Evolutionary conservation across 2,113 vertebrate genomes (phyloP), one percentile per base, ranked within the genome.

Genomic region (Tetraodon nigroviridis): DNA sequence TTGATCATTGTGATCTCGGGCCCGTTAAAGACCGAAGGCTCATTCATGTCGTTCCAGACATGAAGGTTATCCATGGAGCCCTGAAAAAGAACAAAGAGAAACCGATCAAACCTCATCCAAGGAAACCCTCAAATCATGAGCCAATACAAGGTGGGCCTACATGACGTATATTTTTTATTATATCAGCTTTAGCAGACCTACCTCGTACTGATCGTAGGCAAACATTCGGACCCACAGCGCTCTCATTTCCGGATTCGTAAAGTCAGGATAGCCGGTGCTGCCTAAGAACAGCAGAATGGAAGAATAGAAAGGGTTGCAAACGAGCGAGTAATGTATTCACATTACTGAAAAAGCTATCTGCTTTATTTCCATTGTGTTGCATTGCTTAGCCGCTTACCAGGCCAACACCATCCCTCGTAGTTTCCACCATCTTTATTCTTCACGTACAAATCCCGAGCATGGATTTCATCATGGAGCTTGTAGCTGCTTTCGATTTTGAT

Each of bases 391-490:
- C 37, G 71, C 80, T 79, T 80, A 97, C 94, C 94, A 85, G 95
- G 95, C 95, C 95, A 97, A 64, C 95, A 97, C 95, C 95, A 97
- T 68, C 95, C 95, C 73, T 97, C 93, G 0, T 96, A 98, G 82
- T 97, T 94, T 16, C 69, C 89, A 2, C 95, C 94, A 3, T 95
- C 94, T 71, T 94, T 94, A 17, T 91, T 95, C 77, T 97, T 97
- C 51, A 93, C 61, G 12, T 92, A 96, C 54, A 92, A 90, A 37
- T 86, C 88, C 1, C 60, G 89, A n/a, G 90, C 88, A 14, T 85
- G 85, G 37, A 97, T 86, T 75, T 95, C 94, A 3, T 88, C 89
- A 17, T 98, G 92, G 42, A 97, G 89, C 11, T 90, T 92, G 79
- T 96, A 98, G 19, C 83, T 84, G 1, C 82, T 89, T 71, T 95